Evolutionary conservation across 53 echinoderm and acorn worm species (phyloP), one percentile per base, ranked within the genome.

Genomic region (Patiria pectinifera): DNA sequence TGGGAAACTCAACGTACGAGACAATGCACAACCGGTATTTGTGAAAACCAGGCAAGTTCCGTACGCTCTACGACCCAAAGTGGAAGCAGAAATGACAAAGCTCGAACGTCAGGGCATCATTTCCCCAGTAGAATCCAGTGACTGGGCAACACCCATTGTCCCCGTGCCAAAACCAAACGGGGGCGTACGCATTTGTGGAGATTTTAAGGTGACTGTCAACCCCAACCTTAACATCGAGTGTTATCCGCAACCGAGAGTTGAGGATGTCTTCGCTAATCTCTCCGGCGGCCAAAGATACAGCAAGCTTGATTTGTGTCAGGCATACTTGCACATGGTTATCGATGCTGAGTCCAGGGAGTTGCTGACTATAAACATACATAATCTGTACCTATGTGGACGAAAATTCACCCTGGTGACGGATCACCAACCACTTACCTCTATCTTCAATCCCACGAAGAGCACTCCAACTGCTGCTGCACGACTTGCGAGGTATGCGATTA

Each of bases 141-240:
- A 90, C 11, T 95, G 93, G 95, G 93, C 93, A 26, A 80, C 85
- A 21, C 93, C 91, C 2, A 95, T 93, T 71, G 95, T 93, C 3
- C 85, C 93, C 11, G 84, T 95, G 21, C 11, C 66, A 69, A 59
- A 82, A 53, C 59, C 49, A 13, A 82, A 48, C 16, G 70, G 16
- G 69, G 63, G 61, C 21, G 48, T 24, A 84, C 25, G 16, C 18
- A 45, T 44, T 11, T 7, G 91, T 79, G 24, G 79, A 45, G 79
- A 78, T 45, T 78, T 47, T 47, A 78, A 78, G 47, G 45, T 47
- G 48, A 91, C 83, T 2, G 83, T 91, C 48, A 91, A 91, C 76
- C 58, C 91, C 3, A 83, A 69, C 47, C 60, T 83, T 21, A 82
- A 91, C 8, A 48, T 91, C 35, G 84, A 91, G 11, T 74, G 83